phyloP scores from a whole-genome alignment of 2,797 vertebrate genomes.

The Acrossocheilus fasciatus region DNA sequence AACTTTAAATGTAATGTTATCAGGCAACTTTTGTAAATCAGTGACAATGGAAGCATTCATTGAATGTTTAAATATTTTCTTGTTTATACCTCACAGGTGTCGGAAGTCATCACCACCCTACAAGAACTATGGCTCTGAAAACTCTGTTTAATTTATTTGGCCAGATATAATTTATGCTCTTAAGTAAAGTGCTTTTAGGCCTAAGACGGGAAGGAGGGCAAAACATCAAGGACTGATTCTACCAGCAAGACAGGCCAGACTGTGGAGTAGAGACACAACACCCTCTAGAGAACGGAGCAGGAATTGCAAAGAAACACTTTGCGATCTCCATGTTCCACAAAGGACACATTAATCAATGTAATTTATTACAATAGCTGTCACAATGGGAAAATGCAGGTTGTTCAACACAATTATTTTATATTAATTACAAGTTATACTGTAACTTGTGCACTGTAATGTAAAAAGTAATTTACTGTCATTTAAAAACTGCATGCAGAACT shows the following conservation, averaged over 20 bases:
- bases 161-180: background rate
- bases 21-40: background rate
- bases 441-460: background rate
- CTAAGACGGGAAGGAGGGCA: background rate
- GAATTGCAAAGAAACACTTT: background rate
- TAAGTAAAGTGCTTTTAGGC: background rate
- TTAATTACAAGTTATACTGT: background rate
- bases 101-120: constrained; percentile 58
- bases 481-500: constrained; percentile 1
- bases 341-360: background rate
- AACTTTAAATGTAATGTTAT: background rate
- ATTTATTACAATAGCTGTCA: background rate
- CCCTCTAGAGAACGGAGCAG: constrained; percentile 1
- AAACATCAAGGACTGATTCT: background rate
- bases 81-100: constrained; percentile 64
- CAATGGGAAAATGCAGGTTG: background rate
- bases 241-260: background rate
- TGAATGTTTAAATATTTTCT: background rate
- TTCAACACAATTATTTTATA: background rate
- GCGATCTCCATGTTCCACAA: background rate
- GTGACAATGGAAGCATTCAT: background rate
- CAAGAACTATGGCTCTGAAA: constrained; percentile 60
- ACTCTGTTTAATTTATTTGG: constrained; percentile 63
- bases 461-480: background rate
- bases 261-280: background rate